Conservation (phyloP, 2,888 invertebrate genomes). For the Thyatira batis region DNA sequence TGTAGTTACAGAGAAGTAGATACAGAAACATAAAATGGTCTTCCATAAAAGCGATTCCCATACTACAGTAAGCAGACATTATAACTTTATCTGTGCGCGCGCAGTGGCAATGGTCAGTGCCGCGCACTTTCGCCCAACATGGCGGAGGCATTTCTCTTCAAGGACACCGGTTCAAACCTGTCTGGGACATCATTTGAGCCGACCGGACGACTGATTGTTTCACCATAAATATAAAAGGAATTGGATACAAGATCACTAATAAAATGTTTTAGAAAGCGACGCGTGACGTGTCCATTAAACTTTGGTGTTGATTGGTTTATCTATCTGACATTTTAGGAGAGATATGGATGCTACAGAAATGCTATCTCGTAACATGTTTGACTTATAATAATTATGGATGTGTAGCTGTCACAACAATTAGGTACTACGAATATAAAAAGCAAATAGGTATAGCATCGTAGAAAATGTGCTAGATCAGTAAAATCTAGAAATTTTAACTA, state of each 20-base stretch:
- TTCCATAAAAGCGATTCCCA: not conserved
- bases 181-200: conserved; percentile 23
- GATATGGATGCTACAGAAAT: not conserved
- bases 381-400: too few species aligned
- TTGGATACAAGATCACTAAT: conserved; percentile 7
- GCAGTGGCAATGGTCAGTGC: not conserved
- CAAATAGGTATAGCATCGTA: too few species aligned
- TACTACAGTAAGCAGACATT: conserved; percentile 9
- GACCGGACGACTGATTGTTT: conserved; percentile 18
- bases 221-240: conserved; percentile 5
- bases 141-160: conserved; percentile 46
- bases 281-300: not conserved
- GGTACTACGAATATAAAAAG: too few species aligned
- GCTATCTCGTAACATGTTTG: too few species aligned
- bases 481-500: too few species aligned
- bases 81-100: conserved; percentile 15
- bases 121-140: conserved; percentile 45
- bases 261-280: not conserved
- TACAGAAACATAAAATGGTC: not conserved
- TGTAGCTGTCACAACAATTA: too few species aligned
- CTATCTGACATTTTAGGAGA: too few species aligned
- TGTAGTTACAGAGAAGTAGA: too few species aligned
- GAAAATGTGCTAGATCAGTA: too few species aligned
- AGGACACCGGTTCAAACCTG: conserved; percentile 44
- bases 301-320: not conserved